Evolutionary conservation across 1,140 invertebrate species (phyloP).

Genomic region (Drosophila obscura): DNA sequence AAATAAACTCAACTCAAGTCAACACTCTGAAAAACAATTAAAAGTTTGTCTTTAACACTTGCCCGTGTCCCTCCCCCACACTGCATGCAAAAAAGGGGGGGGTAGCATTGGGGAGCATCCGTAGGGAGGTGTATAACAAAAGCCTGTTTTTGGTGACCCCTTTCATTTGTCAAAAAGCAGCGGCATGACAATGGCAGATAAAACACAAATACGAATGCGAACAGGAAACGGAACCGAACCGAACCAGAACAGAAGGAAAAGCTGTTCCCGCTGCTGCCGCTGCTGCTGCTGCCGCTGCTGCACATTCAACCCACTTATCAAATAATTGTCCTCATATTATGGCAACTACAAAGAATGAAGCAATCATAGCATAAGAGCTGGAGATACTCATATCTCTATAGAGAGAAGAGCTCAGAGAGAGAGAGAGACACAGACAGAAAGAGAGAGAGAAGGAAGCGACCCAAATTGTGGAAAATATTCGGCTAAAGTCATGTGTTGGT

Average conservation of each 20-base stretch:
- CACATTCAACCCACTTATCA: constrained; percentile 74
- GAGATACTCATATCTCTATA: constrained; percentile 16
- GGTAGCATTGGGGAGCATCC: not conserved
- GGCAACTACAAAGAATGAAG: constrained; percentile 44
- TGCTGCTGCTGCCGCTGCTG: constrained; percentile 7
- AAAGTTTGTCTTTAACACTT: constrained; percentile 73
- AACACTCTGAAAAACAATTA: constrained; percentile 75
- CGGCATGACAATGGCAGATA: constrained; percentile 47
- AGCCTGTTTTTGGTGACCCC: constrained; percentile 55
- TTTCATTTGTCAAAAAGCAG: constrained; percentile 66
- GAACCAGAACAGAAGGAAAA: constrained; percentile 5
- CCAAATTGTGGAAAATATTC: constrained; percentile 58
- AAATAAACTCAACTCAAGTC: constrained; percentile 31
- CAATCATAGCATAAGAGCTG: constrained; percentile 4
- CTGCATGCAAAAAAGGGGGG: not conserved
- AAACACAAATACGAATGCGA: not conserved
- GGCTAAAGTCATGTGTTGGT: constrained; percentile 60
- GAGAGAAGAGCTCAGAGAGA: constrained; percentile 11
- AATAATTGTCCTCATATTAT: constrained; percentile 82
- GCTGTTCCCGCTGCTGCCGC: not conserved
- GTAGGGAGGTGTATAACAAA: constrained; percentile 18
- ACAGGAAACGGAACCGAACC: constrained; percentile 15
- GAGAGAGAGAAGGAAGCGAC: constrained; percentile 21
- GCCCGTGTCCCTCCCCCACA: no score
- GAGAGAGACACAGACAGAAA: constrained; percentile 18